Percentiles rank a stretch among this genome's conserved stretches.
Evolutionary conservation across 1,140 invertebrate genomes (phyloP).

Genomic region (Mamestra configurata): DNA sequence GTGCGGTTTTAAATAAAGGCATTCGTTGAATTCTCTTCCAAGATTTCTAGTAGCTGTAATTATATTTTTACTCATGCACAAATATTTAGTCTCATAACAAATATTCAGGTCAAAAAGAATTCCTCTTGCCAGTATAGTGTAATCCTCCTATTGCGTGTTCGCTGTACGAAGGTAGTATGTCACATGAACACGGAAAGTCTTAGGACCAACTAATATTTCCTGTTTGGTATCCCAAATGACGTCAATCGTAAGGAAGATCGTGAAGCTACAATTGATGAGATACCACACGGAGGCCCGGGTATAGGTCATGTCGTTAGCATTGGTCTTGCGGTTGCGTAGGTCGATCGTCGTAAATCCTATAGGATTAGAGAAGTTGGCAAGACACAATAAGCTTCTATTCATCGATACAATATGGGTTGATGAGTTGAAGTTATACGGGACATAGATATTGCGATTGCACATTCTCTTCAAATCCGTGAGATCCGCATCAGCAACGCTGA

Average conservation of each 20-base stretch:
- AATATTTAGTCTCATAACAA: slow-evolving; percentile 4
- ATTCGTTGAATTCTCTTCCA: neutral
- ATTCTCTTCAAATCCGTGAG: slow-evolving; percentile 5
- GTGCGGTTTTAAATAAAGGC: neutral
- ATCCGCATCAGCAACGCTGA: neutral
- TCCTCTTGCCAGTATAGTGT: neutral
- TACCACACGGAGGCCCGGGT: neutral
- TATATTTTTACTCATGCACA: neutral
- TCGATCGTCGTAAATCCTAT: neutral
- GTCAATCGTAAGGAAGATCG: neutral
- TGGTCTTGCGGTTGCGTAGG: neutral
- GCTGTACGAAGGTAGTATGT: neutral
- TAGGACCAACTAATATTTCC: neutral
- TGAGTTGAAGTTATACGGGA: neutral
- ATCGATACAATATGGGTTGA: neutral
- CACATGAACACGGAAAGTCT: neutral
- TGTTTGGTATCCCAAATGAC: neutral
- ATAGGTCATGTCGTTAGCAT: neutral
- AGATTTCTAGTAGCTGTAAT: neutral
- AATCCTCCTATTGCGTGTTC: neutral
- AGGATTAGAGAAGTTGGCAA: neutral
- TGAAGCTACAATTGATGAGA: neutral
- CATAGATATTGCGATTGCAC: neutral
- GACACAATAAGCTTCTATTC: neutral
- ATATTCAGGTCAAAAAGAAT: slow-evolving; percentile 6